Evolutionary conservation across 2,888 invertebrate genomes (phyloP), one percentile per base, ranked within the genome.

Genomic region (Frankliniella fusca): DNA sequence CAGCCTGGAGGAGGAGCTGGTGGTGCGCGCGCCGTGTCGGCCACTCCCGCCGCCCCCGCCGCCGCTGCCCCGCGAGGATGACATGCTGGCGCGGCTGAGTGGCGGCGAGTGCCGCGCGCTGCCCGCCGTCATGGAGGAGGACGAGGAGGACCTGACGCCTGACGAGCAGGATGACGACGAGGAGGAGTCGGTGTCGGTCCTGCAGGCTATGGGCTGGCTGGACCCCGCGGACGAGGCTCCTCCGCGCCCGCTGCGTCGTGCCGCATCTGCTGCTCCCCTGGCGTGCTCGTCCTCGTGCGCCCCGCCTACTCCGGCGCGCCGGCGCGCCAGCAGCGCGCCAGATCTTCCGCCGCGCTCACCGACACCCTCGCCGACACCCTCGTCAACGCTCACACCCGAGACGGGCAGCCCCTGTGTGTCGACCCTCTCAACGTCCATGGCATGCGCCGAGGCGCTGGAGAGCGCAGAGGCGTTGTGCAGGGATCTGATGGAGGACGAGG

Each of bases 361-460:
- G 70, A 3, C 27, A 27, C 70, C 12, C 23, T 27, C 70, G 8
- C 70, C 70, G 70, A 76, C 70, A 27, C 70, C 70, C 23, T 27
- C 70, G 11, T 23, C 70, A 0, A 76, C 27, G 70, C 27, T 76
- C 70, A 15, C 61, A 18, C 61, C 61, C 15, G 61, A 61, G 20
- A 61, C 61, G 61, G 23, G 23, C 70, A 76, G 70, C 70, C 70
- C 70, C 61, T 20, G 20, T n/a, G 61, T 76, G 27, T 76, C 70
- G 8, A 23, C 70, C 70, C 15, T 20, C 54, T 54, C 54, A 11
- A 20, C 54, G 54, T 76, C 70, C 9, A 76, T 27, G 70, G 70
- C 70, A 27, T 76, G 70, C 70, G 70, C 70, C 23, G 70, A 76
- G 70, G 70, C 70, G 23, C 70, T 76, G 27, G 70, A 76, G 11